These are phyloP conservation scores for Neoascia interrupta DNA, from an alignment of 2,888 invertebrate species.

Conservation along the genomic window DNA sequence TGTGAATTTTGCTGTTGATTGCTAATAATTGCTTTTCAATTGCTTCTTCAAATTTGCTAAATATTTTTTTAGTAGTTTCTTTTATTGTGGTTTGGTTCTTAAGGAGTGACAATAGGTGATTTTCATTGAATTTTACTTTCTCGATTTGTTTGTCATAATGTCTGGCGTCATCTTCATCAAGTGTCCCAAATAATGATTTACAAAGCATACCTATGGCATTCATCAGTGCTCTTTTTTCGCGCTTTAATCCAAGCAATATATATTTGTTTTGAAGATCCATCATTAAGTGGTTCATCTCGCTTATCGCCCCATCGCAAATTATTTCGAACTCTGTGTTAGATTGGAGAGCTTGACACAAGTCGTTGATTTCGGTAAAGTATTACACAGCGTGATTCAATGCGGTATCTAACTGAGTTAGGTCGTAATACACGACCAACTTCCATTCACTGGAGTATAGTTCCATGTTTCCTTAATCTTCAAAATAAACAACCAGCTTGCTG, in stretches of 20 bases:
- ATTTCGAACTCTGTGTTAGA: not conserved
- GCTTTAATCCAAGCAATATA: not conserved
- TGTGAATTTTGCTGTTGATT: conserved; percentile 1
- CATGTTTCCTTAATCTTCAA: not conserved
- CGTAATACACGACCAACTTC: conserved; percentile 8
- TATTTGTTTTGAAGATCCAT: conserved; percentile 1
- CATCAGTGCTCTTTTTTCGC: not conserved
- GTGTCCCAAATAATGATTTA: not conserved
- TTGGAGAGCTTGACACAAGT: not conserved
- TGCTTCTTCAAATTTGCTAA: conserved; percentile 5
- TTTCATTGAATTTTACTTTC: not conserved
- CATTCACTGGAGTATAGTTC: conserved; percentile 7
- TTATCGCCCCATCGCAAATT: conserved; percentile 6
- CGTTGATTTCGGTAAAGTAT: not conserved
- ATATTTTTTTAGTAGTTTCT: conserved; percentile 11
- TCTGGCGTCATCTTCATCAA: conserved; percentile 11
- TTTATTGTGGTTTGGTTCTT: conserved; percentile 5
- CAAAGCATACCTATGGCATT: not conserved
- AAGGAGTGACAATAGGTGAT: not conserved
- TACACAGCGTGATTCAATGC: not conserved
- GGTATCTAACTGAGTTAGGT: not conserved
- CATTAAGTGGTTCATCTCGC: conserved; percentile 9
- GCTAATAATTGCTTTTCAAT: conserved; percentile 5
- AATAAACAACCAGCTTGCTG: too few species aligned
- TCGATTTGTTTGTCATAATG: conserved; percentile 7